Base-by-base conservation (phyloP, 2,797 vertebrate genomes). In the Chromobotia macracanthus region DNA sequence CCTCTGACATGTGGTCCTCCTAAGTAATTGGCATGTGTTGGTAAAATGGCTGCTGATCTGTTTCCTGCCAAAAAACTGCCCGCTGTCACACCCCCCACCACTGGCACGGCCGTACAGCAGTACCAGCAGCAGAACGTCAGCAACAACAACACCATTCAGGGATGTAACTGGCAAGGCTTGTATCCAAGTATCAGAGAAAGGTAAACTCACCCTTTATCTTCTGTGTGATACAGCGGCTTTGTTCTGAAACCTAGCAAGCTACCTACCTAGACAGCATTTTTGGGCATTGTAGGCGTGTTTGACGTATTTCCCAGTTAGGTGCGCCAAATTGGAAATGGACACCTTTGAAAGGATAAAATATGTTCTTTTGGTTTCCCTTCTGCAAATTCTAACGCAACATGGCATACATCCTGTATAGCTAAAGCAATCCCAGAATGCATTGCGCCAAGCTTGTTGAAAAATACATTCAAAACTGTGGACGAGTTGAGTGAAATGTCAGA, bases 121-220 rank as follows among this genome's bases (percentile, higher is more conserved):
- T 92, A 93, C 88, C 95, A 97, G 86, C 96, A 96, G 89, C 96
- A 97, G 89, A 98, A 95, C 82, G 90, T 95, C 75, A 95, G 94
- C 75, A 96, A 96, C 90, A 96, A 96, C 90, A 96, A 96, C 87
- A 94, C 92, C 23, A 87, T 95, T 35, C 95, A 93, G 0, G 89
- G 94, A 83, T 93, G 95, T 58, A 97, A 94, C 82, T 99, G 97
- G 97, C 97, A 99, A 90, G 97, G 97, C 63, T 94, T 97, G 60
- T 98, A 95, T 87, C 96, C 96, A 53, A 98, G 96, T 88, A 97
- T 99, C 87, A 89, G 97, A 86, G 97, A 99, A 90, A 95, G 97
- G 97, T 97, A 74, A 0, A 51, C 4, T 25, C 41, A 44, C 25
- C 53, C 19, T 18, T 4, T 3, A 13, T 46, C 63, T 25, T 18